phyloP scores from a whole-genome alignment of 2,888 invertebrate genomes.

The Syritta pipiens region DNA sequence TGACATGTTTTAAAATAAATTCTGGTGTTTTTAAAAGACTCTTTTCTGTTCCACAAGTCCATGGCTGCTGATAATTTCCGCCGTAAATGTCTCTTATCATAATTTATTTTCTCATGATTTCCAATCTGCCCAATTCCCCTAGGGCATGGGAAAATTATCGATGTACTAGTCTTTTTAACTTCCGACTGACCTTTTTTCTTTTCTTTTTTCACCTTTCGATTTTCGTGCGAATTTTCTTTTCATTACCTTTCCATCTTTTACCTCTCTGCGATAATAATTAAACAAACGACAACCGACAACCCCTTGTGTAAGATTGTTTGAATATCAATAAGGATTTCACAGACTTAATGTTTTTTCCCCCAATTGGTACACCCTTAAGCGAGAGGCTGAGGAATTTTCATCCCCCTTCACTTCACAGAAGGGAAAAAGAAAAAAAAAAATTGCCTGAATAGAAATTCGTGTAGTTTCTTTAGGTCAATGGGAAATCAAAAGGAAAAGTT shows the following conservation, averaged over 20 bases:
- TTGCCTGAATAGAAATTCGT: constrained; percentile 46
- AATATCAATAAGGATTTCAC: constrained; percentile 17
- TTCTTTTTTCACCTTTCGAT: constrained; percentile 8
- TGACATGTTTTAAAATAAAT: no score
- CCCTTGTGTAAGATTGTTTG: constrained; percentile 31
- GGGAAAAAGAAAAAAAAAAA: no score
- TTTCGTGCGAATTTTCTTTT: constrained; percentile 52
- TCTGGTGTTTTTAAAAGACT: no score
- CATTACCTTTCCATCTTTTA: constrained; percentile 17
- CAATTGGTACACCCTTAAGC: not conserved
- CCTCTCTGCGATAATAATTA: constrained; percentile 27
- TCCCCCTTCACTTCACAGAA: constrained; percentile 20
- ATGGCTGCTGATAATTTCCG: no score
- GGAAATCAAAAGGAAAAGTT: not conserved
- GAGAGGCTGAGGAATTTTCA: not conserved
- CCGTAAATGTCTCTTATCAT: no score
- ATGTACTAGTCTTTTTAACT: no score
- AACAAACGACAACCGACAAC: constrained; percentile 10
- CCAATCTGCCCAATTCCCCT: no score
- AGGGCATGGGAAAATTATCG: no score
- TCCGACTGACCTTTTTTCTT: no score
- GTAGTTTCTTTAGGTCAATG: constrained; percentile 55
- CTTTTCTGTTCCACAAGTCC: no score
- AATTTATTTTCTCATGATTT: no score
- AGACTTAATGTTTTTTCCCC: constrained; percentile 11